A percentile compares a stretch with the other conserved stretches of the same genome.
phyloP scores from a whole-genome alignment of 2,113 vertebrate genomes.

The Saimiri boliviensis region DNA sequence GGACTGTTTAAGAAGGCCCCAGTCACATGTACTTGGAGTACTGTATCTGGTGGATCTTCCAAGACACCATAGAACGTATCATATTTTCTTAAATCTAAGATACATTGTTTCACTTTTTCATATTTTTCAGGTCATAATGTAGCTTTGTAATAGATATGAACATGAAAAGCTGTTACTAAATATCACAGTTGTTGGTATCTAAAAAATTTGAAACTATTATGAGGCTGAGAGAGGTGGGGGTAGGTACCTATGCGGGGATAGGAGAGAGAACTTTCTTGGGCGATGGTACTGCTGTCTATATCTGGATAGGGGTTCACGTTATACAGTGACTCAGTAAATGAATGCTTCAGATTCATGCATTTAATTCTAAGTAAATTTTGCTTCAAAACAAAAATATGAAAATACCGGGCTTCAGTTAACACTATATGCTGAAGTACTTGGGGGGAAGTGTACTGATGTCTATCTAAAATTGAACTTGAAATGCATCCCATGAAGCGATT shows the following conservation, averaged over 20 bases:
- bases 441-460: background rate
- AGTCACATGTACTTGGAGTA: background rate
- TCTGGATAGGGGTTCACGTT: background rate
- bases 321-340: background rate
- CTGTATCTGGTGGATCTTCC: background rate
- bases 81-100: background rate
- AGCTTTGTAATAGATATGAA: background rate
- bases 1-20: background rate
- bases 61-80: background rate
- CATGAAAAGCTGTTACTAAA: slow-evolving; percentile 4
- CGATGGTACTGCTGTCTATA: background rate
- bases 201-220: background rate
- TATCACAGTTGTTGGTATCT: background rate
- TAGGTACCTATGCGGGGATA: background rate
- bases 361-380: background rate
- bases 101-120: slow-evolving; percentile 2
- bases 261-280: background rate
- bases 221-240: background rate
- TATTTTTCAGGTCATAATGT: slow-evolving; percentile 16
- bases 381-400: slow-evolving; percentile 24
- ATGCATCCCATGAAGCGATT: background rate
- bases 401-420: background rate
- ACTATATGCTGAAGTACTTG: background rate
- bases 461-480: background rate
- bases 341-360: background rate